Percentiles rank a stretch among this genome's conserved stretches.
These are phyloP conservation scores for Limonius californicus DNA, from an alignment of 1,140 invertebrate genomes.

Conservation along the genomic window DNA sequence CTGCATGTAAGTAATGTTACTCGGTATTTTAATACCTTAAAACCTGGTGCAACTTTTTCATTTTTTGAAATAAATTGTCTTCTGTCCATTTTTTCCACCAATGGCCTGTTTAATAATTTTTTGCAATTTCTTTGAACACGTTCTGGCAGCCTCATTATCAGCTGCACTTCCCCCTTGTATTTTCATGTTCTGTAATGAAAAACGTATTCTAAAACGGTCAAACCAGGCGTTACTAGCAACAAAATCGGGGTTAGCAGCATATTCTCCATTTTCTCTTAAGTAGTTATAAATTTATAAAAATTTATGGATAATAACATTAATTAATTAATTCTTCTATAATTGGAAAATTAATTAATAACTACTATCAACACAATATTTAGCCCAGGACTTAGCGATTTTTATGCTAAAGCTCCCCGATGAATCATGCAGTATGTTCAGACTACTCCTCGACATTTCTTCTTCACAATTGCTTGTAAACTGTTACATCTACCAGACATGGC, in stretches of 20 bases:
- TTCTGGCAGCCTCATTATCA: constrained; percentile 21
- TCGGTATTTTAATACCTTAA: constrained; percentile 1
- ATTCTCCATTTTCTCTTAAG: not conserved
- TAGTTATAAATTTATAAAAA: not conserved
- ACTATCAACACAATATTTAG: too few species aligned
- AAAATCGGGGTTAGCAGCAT: not conserved
- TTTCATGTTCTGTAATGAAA: constrained; percentile 26
- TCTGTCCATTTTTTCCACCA: constrained; percentile 10
- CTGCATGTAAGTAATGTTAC: not conserved
- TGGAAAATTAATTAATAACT: too few species aligned
- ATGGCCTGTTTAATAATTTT: constrained; percentile 7
- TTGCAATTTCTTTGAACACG: constrained; percentile 12
- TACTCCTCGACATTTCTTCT: too few species aligned
- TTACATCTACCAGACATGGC: too few species aligned
- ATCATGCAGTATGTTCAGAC: too few species aligned
- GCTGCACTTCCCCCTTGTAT: constrained; percentile 25
- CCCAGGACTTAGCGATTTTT: too few species aligned
- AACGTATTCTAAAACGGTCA: constrained; percentile 36
- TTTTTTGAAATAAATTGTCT: constrained; percentile 12
- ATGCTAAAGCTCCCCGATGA: too few species aligned
- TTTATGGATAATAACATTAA: too few species aligned
- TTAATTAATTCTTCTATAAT: too few species aligned
- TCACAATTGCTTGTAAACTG: too few species aligned
- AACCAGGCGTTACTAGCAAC: constrained; percentile 18
- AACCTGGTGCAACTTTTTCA: not conserved